Percentiles rank a stretch among this genome's conserved stretches.
Conservation (phyloP, 2,113 vertebrate genomes). For the Monarcha castaneiventris region DNA sequence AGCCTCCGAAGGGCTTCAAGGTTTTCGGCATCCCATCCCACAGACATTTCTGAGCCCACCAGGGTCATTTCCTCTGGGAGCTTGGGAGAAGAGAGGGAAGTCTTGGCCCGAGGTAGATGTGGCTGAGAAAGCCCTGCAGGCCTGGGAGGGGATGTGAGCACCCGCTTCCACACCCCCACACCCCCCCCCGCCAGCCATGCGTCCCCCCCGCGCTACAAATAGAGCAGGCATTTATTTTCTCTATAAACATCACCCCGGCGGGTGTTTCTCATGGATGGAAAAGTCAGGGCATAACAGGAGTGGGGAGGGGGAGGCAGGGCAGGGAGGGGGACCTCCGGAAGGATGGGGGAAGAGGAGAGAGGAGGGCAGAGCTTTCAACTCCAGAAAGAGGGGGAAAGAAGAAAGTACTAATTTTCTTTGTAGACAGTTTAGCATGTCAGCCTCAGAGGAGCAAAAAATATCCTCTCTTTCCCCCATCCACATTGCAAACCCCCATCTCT, state of each 20-base stretch:
- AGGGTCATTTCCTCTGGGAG: slow-evolving; percentile 65
- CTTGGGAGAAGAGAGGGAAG: not conserved
- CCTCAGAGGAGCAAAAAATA: not conserved
- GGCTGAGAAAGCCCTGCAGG: not conserved
- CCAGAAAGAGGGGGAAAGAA: not conserved
- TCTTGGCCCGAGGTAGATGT: not conserved
- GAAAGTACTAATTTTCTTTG: not conserved
- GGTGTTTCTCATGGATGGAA: not conserved
- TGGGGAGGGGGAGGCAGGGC: not conserved
- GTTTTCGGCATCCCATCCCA: slow-evolving; percentile 33
- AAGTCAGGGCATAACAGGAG: not conserved
- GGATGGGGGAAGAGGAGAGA: not conserved
- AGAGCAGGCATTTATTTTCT: slow-evolving; percentile 31
- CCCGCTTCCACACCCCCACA: slow-evolving; percentile 34
- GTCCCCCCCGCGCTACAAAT: not conserved
- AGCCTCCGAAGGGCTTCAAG: not conserved
- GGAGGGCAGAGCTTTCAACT: not conserved
- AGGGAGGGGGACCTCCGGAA: not conserved
- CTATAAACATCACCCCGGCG: not conserved
- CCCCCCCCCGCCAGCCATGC: not conserved
- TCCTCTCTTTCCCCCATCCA: not conserved
- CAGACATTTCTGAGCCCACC: slow-evolving; percentile 7
- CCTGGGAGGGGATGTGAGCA: slow-evolving; percentile 25
- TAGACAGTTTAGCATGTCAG: not conserved
- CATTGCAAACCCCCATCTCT: not conserved